These are phyloP conservation scores for Criorhina ranunculi DNA, from an alignment of 2,888 invertebrate genomes.

Conservation along the genomic window DNA sequence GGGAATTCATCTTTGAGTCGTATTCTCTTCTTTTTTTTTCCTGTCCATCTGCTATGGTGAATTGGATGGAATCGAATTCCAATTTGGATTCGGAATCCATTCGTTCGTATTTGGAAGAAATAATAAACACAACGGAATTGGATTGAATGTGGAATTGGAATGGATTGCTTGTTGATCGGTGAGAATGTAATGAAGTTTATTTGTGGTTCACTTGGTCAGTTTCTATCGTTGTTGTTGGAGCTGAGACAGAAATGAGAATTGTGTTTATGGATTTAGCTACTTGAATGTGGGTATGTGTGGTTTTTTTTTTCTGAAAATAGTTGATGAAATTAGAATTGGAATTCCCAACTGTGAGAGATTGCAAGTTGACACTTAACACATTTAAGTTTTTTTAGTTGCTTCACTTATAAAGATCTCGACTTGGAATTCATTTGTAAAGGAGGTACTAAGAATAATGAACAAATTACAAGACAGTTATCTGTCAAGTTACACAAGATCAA, in stretches of 20 bases:
- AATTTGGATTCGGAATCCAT: conserved; percentile 31
- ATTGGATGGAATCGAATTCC: conserved; percentile 17
- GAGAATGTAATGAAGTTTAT: conserved; percentile 23
- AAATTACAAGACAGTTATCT: too few relatives aligned
- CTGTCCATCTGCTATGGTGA: conserved; percentile 4
- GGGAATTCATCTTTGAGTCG: conserved; percentile 54
- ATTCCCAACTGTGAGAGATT: too few relatives aligned
- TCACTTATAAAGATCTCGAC: too few relatives aligned
- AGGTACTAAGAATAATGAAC: too few relatives aligned
- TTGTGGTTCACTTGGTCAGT: neutral
- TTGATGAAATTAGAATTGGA: neutral
- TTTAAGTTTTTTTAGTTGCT: too few relatives aligned
- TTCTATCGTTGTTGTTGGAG: conserved; percentile 1
- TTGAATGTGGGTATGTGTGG: neutral
- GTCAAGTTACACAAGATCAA: too few relatives aligned
- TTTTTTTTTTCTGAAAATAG: neutral
- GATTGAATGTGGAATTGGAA: conserved; percentile 35
- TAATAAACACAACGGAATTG: conserved; percentile 50
- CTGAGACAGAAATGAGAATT: neutral
- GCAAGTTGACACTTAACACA: too few relatives aligned
- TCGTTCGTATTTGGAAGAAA: conserved; percentile 60
- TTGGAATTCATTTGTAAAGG: too few relatives aligned
- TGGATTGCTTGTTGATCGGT: conserved; percentile 37
- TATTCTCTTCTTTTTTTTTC: neutral
- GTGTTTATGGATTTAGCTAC: conserved; percentile 9